Evolutionary conservation across 2,888 invertebrate species (phyloP).

Genomic region (Philereme vetulata): DNA sequence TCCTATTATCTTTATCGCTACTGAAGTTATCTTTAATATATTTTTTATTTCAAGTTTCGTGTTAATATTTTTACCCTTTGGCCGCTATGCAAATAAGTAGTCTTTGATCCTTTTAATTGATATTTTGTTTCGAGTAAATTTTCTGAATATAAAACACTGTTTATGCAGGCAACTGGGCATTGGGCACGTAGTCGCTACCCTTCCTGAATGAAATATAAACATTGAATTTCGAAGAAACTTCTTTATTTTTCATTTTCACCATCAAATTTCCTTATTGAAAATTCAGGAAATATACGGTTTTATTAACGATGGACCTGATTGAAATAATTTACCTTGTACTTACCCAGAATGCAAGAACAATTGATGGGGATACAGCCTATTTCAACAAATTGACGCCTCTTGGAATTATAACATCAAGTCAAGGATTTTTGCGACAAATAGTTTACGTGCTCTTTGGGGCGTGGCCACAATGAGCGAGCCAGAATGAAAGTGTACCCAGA

Average conservation of each 20-base stretch:
- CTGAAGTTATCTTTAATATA: conserved; percentile 39
- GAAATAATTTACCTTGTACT: background rate
- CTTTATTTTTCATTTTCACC: conserved; percentile 26
- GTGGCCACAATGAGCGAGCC: conserved; percentile 57
- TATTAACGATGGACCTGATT: conserved; percentile 7
- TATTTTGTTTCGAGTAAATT: conserved; percentile 53
- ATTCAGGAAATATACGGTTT: conserved; percentile 19
- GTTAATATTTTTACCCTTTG: conserved; percentile 56
- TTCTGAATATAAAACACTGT: conserved; percentile 39
- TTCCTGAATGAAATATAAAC: conserved; percentile 36
- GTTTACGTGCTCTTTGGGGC: conserved; percentile 57
- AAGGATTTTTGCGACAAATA: conserved; percentile 57
- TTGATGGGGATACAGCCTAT: background rate
- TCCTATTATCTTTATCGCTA: conserved; percentile 30
- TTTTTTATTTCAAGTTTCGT: conserved; percentile 50
- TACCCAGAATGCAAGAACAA: too few species aligned
- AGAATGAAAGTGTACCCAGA: conserved; percentile 64
- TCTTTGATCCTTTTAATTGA: conserved; percentile 63
- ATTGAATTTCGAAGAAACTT: conserved; percentile 26
- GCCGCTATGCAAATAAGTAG: conserved; percentile 47
- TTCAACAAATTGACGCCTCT: background rate
- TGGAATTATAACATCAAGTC: conserved; percentile 6
- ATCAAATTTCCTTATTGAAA: conserved; percentile 28
- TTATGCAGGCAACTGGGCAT: conserved; percentile 34
- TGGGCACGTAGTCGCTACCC: conserved; percentile 37